phyloP scores from a whole-genome alignment of 1,140 invertebrate genomes.

The Diachasmimorpha longicaudata region DNA sequence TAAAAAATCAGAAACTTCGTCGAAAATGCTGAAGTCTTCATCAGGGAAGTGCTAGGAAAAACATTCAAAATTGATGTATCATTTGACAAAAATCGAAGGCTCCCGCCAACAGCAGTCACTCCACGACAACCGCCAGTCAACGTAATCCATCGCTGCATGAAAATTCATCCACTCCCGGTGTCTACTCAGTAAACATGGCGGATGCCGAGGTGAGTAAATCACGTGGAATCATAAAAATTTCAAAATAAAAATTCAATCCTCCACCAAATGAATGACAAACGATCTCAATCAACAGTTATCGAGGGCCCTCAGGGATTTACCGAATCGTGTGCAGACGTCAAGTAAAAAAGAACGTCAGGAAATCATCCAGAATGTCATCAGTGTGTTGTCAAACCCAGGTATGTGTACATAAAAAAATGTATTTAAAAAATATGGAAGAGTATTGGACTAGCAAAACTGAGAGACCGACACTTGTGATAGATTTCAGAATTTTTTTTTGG shows the following conservation, averaged over 20 bases:
- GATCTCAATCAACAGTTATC: conserved; percentile 69
- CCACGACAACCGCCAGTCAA: background rate
- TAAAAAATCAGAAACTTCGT: no score
- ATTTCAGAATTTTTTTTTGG: background rate
- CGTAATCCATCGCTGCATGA: background rate
- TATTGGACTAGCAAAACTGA: background rate
- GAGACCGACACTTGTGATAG: background rate
- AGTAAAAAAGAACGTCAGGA: conserved; percentile 76
- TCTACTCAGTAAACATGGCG: conserved; percentile 51
- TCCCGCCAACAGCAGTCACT: background rate
- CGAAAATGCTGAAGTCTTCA: no score
- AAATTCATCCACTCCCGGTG: background rate
- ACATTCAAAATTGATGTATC: no score
- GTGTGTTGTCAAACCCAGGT: conserved; percentile 78
- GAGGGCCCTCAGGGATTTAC: conserved; percentile 80
- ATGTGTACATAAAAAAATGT: conserved; percentile 35
- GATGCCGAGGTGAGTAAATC: conserved; percentile 57
- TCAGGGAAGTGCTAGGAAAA: no score
- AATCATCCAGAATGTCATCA: conserved; percentile 74
- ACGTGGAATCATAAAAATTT: conserved; percentile 47
- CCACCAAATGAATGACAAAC: conserved; percentile 10
- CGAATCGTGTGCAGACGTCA: conserved; percentile 77
- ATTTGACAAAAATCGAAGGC: no score
- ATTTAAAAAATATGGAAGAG: conserved; percentile 24
- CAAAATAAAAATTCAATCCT: conserved; percentile 11